Conservation (phyloP, 2,888 invertebrate species). For the Cephalotes varians region DNA sequence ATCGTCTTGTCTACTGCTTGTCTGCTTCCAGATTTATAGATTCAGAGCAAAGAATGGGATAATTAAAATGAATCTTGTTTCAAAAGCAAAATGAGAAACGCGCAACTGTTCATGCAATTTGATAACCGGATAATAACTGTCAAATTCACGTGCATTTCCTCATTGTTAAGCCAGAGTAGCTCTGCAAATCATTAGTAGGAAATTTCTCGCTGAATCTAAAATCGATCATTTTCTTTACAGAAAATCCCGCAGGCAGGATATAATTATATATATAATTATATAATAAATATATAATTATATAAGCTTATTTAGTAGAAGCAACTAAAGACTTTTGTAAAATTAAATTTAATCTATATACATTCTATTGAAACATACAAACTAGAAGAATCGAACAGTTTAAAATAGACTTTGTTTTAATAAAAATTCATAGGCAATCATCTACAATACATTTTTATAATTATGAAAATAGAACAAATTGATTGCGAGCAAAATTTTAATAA, state of each 20-base stretch:
- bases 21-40: background rate
- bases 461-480: background rate
- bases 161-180: conserved; percentile 9
- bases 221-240: background rate
- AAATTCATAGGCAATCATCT: background rate
- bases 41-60: background rate
- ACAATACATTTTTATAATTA: background rate
- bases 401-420: background rate
- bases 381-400: background rate
- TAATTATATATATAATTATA: too few relatives aligned
- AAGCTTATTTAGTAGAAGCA: background rate
- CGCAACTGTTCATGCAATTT: background rate
- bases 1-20: background rate
- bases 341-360: background rate
- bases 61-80: conserved; percentile 41
- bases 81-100: conserved; percentile 26
- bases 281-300: too few relatives aligned
- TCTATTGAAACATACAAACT: background rate
- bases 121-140: conserved; percentile 34
- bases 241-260: background rate
- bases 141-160: conserved; percentile 16
- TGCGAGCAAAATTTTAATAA: background rate
- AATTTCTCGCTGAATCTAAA: background rate
- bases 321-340: background rate
- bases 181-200: background rate